A percentile compares a stretch with the other conserved stretches of the same genome.
phyloP scores from a whole-genome alignment of 2,888 invertebrate species.

The Eristalis pertinax region DNA sequence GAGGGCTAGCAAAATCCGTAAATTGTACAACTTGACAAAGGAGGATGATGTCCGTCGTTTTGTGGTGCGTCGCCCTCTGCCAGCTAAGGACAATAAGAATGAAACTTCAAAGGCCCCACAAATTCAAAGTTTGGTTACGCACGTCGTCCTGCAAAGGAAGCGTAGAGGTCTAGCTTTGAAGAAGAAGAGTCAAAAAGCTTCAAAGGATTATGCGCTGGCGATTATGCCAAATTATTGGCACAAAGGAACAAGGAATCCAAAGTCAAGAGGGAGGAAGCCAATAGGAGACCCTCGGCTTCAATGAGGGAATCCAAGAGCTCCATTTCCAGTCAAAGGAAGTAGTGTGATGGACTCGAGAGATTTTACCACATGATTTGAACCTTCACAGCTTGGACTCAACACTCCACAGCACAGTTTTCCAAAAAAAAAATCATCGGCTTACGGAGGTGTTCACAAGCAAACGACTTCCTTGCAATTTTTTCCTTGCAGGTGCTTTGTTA shows the following conservation, averaged over 20 bases:
- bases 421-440: no score
- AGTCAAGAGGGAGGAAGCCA: conserved; percentile 90
- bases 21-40: conserved; percentile 96
- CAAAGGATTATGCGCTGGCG: conserved; percentile 93
- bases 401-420: no score
- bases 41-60: conserved; percentile 98
- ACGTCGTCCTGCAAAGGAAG: conserved; percentile 92
- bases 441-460: no score
- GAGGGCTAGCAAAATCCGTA: conserved; percentile 97
- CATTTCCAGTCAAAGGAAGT: no score
- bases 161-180: conserved; percentile 93
- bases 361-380: no score
- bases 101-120: conserved; percentile 92
- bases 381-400: no score
- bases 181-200: conserved; percentile 89
- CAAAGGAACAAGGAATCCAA: conserved; percentile 97
- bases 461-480: no score
- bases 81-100: conserved; percentile 91
- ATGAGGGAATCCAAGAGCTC: no score
- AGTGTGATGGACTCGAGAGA: no score
- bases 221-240: no score
- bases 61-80: conserved; percentile 96
- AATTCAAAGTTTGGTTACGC: conserved; percentile 97
- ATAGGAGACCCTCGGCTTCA: conserved; percentile 91
- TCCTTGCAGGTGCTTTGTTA: no score